Conservation (phyloP, 2,888 invertebrate genomes). For the Fabriciana adippe region DNA sequence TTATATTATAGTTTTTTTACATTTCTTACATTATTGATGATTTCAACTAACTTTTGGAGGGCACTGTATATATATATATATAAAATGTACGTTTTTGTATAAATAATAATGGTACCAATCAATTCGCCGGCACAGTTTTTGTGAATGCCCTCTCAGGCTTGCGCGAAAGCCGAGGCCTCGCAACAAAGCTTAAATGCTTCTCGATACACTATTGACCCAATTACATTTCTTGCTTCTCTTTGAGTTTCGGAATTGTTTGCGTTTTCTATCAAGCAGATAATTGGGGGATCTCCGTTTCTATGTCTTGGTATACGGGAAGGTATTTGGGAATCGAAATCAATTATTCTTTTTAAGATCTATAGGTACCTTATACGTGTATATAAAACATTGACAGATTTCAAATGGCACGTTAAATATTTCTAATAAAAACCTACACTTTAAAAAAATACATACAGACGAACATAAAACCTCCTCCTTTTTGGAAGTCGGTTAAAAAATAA, state of each 20-base stretch:
- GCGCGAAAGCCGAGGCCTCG: slow-evolving; percentile 30
- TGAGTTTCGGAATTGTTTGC: slow-evolving; percentile 30
- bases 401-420: too few species aligned
- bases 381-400: background rate
- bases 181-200: slow-evolving; percentile 30
- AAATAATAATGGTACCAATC: background rate
- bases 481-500: too few species aligned
- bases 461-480: too few species aligned
- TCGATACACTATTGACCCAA: slow-evolving; percentile 37
- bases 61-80: too few species aligned
- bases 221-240: slow-evolving; percentile 29
- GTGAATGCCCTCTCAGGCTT: slow-evolving; percentile 20
- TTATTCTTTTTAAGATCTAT: background rate
- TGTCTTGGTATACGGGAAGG: background rate
- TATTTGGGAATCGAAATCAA: background rate
- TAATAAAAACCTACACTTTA: too few species aligned
- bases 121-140: slow-evolving; percentile 12
- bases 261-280: slow-evolving; percentile 29
- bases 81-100: background rate
- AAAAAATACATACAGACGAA: too few species aligned
- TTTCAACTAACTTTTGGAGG: too few species aligned
- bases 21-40: too few species aligned
- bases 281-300: slow-evolving; percentile 15
- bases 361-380: background rate
- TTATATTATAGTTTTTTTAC: too few species aligned